Percentiles rank a stretch among this genome's conserved stretches.
Evolutionary conservation across 92 coral and sea anemone genomes (phyloP).

Genomic region (Zoanthus sansibaricus): DNA sequence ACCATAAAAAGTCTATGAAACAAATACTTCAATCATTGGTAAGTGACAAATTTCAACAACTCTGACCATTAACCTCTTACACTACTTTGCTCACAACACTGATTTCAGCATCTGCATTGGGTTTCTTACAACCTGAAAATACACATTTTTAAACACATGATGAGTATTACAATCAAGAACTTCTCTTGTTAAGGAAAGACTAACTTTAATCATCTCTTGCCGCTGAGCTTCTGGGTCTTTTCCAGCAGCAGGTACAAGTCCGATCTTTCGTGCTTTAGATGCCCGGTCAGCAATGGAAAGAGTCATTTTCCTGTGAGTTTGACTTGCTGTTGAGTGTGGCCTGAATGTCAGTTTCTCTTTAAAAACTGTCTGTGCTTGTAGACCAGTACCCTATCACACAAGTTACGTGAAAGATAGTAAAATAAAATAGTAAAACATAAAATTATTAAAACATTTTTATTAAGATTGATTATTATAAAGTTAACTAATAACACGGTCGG

Average conservation of each 20-base stretch:
- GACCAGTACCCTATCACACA: slow-evolving; percentile 90
- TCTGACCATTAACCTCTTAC: too few relatives aligned
- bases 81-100: too few relatives aligned
- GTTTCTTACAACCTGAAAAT: too few relatives aligned
- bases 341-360: slow-evolving; percentile 95
- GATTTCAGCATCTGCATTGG: too few relatives aligned
- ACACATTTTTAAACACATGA: too few relatives aligned
- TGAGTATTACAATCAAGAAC: too few relatives aligned
- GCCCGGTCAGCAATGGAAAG: slow-evolving; percentile 97
- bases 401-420: not conserved
- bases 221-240: slow-evolving; percentile 97
- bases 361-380: slow-evolving; percentile 96
- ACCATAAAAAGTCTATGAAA: too few relatives aligned
- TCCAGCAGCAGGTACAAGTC: slow-evolving; percentile 90
- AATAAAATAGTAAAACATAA: not conserved
- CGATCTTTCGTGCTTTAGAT: slow-evolving; percentile 90
- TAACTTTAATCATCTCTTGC: slow-evolving; percentile 91
- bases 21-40: too few relatives aligned
- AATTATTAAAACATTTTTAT: too few relatives aligned
- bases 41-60: too few relatives aligned
- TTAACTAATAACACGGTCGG: too few relatives aligned
- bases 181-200: not conserved
- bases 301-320: slow-evolving; percentile 97
- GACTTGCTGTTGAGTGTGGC: slow-evolving; percentile 98
- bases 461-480: too few relatives aligned